Conservation (phyloP, 2,888 invertebrate species). For the Chirona hameri region DNA sequence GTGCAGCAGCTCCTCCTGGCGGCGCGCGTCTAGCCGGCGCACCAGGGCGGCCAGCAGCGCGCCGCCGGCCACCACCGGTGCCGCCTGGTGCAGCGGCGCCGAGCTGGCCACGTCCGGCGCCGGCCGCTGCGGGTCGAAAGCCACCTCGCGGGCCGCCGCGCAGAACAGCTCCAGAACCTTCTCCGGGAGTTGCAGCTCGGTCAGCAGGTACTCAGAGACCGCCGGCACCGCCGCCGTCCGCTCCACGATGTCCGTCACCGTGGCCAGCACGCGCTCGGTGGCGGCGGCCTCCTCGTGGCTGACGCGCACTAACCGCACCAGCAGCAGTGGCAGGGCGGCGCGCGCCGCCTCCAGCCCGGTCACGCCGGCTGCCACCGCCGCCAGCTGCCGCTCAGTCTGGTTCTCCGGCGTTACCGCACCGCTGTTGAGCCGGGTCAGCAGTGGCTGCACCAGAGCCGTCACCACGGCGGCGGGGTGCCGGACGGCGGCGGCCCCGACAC, state of each 20-base stretch:
- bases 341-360: background rate
- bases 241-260: background rate
- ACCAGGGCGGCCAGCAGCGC: background rate
- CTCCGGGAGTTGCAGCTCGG: background rate
- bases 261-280: background rate
- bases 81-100: background rate
- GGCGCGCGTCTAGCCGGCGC: background rate
- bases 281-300: background rate
- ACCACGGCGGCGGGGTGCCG: background rate
- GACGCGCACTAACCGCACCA: constrained; percentile 9
- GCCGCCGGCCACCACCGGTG: background rate
- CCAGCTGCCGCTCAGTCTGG: background rate
- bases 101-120: background rate
- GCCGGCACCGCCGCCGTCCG: background rate
- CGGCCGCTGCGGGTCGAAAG: background rate
- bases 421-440: background rate
- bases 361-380: background rate
- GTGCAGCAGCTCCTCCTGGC: background rate
- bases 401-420: background rate
- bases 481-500: background rate
- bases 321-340: background rate
- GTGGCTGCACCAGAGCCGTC: background rate
- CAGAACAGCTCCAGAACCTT: constrained; percentile 23
- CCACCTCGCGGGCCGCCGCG: constrained; percentile 4
- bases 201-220: background rate